Base-by-base conservation (phyloP, 2,113 vertebrate genomes). In the Ptychochromis oligacanthus region DNA sequence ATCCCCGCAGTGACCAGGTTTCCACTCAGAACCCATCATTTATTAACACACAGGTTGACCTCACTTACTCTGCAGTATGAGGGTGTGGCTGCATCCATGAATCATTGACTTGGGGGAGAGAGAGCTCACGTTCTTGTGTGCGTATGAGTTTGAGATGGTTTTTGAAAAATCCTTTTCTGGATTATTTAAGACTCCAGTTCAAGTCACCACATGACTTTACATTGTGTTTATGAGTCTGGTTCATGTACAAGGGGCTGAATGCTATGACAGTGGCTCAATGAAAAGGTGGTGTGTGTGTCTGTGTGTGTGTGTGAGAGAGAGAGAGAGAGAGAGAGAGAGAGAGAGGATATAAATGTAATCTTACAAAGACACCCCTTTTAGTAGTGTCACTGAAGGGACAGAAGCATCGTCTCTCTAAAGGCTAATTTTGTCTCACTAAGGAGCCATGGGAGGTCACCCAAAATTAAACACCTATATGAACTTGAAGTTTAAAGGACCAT, bases 21-120 rank as follows among this genome's bases (percentile, higher is more conserved):
- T 91, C 80, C 87, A 89, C 91, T 91, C 90, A 78, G 86, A 87
- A 80, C 2, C 72, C 87, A 95, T 95, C 85, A 94, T 94, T 95
- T 95, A 94, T 95, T 95, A 87, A 95, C 81, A 65, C 77, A 60
- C 84, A 91, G 89, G 84, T 95, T 95, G 93, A 94, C 93, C 94
- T 93, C 92, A 87, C 93, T 95, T 91, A 83, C 88, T 90, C 79
- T 81, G 78, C 83, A 83, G 86, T 38, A 3, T 11, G 20, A 78
- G 81, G 91, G 75, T 49, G 84, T 82, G 83, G 86, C 80, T 87
- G 54, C 82, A 57, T 81, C 46, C 77, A 26, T 56, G 82, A 86
- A 87, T 60, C 43, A 81, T 84, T 89, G 84, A 85, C 70, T 83
- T 62, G 43, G 34, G 72, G 90, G 64, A 38, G 70, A 75, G 2